Base-by-base conservation (phyloP, 2,888 invertebrate species). In the Trachelus tabidus region DNA sequence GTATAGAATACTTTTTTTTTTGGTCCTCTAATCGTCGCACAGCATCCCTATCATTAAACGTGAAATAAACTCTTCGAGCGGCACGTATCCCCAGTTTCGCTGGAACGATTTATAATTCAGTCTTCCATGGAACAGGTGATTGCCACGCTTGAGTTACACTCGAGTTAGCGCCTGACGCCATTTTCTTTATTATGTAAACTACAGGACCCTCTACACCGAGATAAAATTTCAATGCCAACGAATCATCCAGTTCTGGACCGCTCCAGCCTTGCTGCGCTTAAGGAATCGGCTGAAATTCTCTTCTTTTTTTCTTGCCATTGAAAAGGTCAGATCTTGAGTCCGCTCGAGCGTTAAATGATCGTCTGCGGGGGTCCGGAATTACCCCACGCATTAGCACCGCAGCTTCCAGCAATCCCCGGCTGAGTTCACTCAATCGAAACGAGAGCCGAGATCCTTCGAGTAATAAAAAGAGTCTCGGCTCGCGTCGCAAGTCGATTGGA, bases 71-170 rank as follows among this genome's bases (percentile, higher is more conserved):
- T 76, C 83, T 78, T 80, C 79, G 81, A 78, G 81, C 87, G 83
- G 84, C 87, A 87, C 87, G 87, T 85, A 87, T 85, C 85, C 56
- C 88, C 85, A 88, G 89, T 89, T 88, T 89, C 85, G 86, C 85
- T 88, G 89, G 89, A 90, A 87, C 89, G 90, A 90, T 89, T 90
- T 90, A 89, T 88, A 90, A 89, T 87, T 90, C 89, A 90, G 88
- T 90, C 89, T 89, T 88, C 86, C 90, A 89, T 89, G 86, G 56
- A 56, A 23, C 9, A 90, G 90, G 90, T 90, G 89, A 90, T 85
- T 87, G 90, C 87, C 84, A 87, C 87, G 89, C 87, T 89, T 85
- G 86, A 89, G 81, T 83, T 82, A 81, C 83, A 83, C 34, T 74
- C 56, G 56, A 56, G 56, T 56, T 56, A 56, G 56, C 56, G 56